These are phyloP conservation scores for Phrynosoma blainvillii DNA, from an alignment of 2,113 vertebrate genomes.

Conservation along the genomic window DNA sequence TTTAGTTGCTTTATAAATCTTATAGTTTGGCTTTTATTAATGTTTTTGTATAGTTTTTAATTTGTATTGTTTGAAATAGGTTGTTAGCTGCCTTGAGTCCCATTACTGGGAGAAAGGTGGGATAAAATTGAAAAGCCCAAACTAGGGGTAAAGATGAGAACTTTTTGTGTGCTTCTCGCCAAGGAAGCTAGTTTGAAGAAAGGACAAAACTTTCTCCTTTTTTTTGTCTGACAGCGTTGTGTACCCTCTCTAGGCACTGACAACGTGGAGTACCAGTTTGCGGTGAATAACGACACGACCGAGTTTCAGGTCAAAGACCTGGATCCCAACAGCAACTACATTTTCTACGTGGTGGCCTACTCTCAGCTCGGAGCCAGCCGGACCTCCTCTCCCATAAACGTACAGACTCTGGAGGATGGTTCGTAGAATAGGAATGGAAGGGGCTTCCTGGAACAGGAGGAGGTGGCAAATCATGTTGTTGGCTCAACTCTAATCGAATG, in stretches of 20 bases:
- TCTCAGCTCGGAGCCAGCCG: slow-evolving; percentile 93
- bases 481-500: too few relatives aligned
- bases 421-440: slow-evolving; percentile 55
- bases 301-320: slow-evolving; percentile 93
- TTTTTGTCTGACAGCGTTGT: slow-evolving; percentile 35
- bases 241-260: slow-evolving; percentile 77
- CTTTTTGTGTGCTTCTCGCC: not conserved
- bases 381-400: slow-evolving; percentile 83
- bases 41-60: too few relatives aligned
- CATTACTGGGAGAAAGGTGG: too few relatives aligned
- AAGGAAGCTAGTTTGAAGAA: not conserved
- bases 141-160: not conserved
- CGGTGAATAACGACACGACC: slow-evolving; percentile 96
- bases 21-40: too few relatives aligned
- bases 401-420: slow-evolving; percentile 94
- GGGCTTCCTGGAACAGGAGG: not conserved
- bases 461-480: too few relatives aligned
- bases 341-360: slow-evolving; percentile 95
- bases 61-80: too few relatives aligned
- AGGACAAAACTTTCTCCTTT: slow-evolving; percentile 17
- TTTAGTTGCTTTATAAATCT: too few relatives aligned
- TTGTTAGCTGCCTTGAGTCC: too few relatives aligned
- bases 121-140: not conserved
- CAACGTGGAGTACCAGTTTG: slow-evolving; percentile 95
- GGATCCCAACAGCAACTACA: slow-evolving; percentile 90